Conservation (phyloP, 2,113 vertebrate genomes). For the Orientallactaga bullata region DNA sequence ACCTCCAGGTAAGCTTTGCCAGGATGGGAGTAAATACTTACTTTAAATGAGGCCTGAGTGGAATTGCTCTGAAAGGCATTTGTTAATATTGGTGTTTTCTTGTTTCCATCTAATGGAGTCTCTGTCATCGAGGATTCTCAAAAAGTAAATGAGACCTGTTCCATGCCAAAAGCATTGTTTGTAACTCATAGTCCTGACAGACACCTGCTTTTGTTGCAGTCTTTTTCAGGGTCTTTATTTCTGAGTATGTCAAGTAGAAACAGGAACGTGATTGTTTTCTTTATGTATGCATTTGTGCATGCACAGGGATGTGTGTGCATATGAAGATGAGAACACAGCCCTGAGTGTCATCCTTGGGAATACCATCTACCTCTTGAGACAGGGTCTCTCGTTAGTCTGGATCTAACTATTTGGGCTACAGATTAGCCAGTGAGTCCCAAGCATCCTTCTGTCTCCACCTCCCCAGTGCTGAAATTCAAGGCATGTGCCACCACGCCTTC, state of each 20-base stretch:
- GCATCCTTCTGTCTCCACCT: no score
- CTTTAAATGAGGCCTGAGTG: not conserved
- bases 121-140: not conserved
- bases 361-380: no score
- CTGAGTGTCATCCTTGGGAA: no score
- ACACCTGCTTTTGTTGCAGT: not conserved
- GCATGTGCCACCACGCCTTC: no score
- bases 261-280: not conserved
- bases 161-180: not conserved
- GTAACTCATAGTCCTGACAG: not conserved
- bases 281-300: not conserved
- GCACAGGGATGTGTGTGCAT: no score
- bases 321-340: no score
- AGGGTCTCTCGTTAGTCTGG: no score
- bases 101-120: conserved; percentile 1
- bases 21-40: not conserved
- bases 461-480: no score
- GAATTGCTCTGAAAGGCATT: not conserved
- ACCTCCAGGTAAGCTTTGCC: conserved; percentile 90
- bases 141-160: not conserved
- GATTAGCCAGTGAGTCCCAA: no score
- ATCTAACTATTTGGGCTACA: no score
- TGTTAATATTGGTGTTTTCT: not conserved
- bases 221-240: conserved; percentile 9
- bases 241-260: not conserved